Evolutionary conservation across 2,113 vertebrate species (phyloP).

Genomic region (Stegostoma tigrinum): DNA sequence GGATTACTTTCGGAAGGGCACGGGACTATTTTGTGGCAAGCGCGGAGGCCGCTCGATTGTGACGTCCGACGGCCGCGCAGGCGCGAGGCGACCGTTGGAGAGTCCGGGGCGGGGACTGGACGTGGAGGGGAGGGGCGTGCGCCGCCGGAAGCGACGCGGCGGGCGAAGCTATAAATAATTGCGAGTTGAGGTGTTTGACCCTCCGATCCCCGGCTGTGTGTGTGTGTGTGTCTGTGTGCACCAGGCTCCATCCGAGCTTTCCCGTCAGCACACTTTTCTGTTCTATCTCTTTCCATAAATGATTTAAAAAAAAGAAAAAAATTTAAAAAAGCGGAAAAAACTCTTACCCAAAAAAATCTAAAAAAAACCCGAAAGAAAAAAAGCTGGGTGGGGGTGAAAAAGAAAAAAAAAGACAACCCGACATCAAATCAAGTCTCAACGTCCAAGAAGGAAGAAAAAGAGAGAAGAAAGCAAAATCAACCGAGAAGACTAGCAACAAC

Average conservation of each 20-base stretch:
- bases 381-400: neutral
- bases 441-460: neutral
- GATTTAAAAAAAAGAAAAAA: constrained; percentile 30
- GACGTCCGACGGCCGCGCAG: neutral
- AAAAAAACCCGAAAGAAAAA: neutral
- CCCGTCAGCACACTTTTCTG: constrained; percentile 34
- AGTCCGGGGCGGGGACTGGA: neutral
- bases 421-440: constrained; percentile 7
- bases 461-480: neutral
- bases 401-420: neutral
- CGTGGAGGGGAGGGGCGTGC: neutral
- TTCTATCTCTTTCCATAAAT: constrained; percentile 23
- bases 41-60: neutral
- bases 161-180: neutral
- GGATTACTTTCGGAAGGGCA: neutral
- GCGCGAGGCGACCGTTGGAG: neutral
- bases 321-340: constrained; percentile 14
- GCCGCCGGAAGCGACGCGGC: constrained; percentile 12
- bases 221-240: constrained; percentile 23
- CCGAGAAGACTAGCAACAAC: neutral
- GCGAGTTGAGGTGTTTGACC: neutral
- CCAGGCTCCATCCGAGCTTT: constrained; percentile 27
- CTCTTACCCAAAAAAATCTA: constrained; percentile 8
- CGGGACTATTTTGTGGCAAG: neutral
- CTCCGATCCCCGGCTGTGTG: constrained; percentile 37